Percentiles rank a stretch among this genome's conserved stretches.
Evolutionary conservation across 2,113 vertebrate species (phyloP).

Genomic region (Sisor rabdophorus): DNA sequence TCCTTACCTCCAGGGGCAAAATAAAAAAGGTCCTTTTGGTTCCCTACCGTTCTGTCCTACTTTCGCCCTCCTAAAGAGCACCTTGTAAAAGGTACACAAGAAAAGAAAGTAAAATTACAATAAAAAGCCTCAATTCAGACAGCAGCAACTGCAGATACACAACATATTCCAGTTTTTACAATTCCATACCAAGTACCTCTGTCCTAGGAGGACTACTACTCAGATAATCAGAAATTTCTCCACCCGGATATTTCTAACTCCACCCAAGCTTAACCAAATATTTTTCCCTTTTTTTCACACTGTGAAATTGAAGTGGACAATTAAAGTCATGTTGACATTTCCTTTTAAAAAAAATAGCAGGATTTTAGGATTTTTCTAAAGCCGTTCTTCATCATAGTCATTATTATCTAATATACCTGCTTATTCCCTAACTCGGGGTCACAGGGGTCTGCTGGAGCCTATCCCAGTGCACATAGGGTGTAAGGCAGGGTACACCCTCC

Average conservation of each 20-base stretch:
- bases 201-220: no score
- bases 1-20: neutral
- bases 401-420: no score
- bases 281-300: no score
- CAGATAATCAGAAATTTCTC: no score
- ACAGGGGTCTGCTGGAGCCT: no score
- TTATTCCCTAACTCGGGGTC: no score
- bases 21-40: neutral
- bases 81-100: conserved; percentile 9
- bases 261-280: no score
- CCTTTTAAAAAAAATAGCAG: neutral
- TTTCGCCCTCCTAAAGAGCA: neutral
- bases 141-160: neutral
- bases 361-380: no score
- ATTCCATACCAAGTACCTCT: neutral
- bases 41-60: conserved; percentile 21
- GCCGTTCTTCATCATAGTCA: no score
- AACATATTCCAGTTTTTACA: neutral
- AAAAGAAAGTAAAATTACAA: neutral
- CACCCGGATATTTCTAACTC: no score
- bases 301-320: neutral
- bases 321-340: neutral
- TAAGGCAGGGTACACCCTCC: no score
- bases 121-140: neutral
- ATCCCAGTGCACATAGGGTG: no score